These are phyloP conservation scores for Beaufortia kweichowensis DNA, from an alignment of 2,113 vertebrate genomes.

Conservation along the genomic window DNA sequence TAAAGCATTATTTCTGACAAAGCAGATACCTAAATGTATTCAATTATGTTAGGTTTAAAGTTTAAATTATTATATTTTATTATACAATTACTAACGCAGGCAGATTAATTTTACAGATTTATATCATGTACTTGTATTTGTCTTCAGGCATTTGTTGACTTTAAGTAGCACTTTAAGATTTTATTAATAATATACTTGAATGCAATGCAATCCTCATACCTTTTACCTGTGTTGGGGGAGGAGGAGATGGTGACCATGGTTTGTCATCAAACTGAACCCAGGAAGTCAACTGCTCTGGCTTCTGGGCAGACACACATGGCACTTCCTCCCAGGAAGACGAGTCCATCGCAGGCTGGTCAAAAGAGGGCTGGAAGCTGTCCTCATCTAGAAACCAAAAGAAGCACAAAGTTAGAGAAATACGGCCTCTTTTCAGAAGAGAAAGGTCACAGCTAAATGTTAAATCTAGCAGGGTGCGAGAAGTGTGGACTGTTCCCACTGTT, in stretches of 20 bases:
- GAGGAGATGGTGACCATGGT: slow-evolving; percentile 45
- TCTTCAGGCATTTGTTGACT: no score
- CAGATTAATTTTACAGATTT: no score
- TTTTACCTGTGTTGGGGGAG: slow-evolving; percentile 53
- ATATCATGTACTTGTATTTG: no score
- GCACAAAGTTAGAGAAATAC: background rate
- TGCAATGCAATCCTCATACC: slow-evolving; percentile 45
- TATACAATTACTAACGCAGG: no score
- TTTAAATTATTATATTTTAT: no score
- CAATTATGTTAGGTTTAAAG: no score
- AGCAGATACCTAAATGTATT: no score
- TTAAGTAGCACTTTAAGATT: no score
- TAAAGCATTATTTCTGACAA: no score
- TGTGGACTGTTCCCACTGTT: background rate
- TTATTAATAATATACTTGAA: no score
- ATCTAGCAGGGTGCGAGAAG: slow-evolving; percentile 17
- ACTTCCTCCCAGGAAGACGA: slow-evolving; percentile 21
- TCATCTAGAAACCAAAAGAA: slow-evolving; percentile 34
- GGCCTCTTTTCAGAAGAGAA: background rate
- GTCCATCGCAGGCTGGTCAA: background rate
- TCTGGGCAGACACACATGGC: slow-evolving; percentile 4
- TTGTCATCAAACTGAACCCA: slow-evolving; percentile 61
- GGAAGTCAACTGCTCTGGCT: slow-evolving; percentile 28
- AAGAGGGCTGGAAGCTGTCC: background rate
- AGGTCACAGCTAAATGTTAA: slow-evolving; percentile 33